Conservation (phyloP, 2,797 vertebrate species). For the Coilia nasus region DNA sequence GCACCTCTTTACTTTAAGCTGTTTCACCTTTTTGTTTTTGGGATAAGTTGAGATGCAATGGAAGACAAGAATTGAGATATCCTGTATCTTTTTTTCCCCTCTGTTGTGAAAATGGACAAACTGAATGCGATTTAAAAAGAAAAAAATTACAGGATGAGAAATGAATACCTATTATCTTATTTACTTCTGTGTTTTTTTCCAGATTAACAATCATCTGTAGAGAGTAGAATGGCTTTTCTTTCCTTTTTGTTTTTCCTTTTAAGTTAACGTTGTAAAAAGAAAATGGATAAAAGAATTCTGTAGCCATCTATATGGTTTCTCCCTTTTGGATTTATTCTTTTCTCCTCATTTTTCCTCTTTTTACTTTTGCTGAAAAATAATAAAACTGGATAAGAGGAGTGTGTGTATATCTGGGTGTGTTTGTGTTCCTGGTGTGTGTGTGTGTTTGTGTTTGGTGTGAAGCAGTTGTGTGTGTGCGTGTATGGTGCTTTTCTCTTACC, state of each 20-base stretch:
- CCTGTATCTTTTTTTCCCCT: slow-evolving; percentile 53
- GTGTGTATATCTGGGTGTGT: slow-evolving; percentile 19
- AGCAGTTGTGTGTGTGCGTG: slow-evolving; percentile 34
- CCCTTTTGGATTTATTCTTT: slow-evolving; percentile 62
- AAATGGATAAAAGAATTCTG: slow-evolving; percentile 65
- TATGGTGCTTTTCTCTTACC: not conserved
- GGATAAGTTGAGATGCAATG: not conserved
- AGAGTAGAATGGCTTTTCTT: slow-evolving; percentile 66
- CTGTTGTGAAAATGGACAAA: slow-evolving; percentile 48
- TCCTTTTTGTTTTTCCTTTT: slow-evolving; percentile 55
- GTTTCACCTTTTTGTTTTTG: slow-evolving; percentile 56
- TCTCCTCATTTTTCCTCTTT: slow-evolving; percentile 57
- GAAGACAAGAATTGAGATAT: slow-evolving; percentile 6
- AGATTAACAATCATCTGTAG: slow-evolving; percentile 67
- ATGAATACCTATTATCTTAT: slow-evolving; percentile 73
- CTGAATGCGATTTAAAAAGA: slow-evolving; percentile 53
- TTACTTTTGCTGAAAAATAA: slow-evolving; percentile 74
- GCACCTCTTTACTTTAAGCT: slow-evolving; percentile 54
- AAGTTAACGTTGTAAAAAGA: slow-evolving; percentile 69
- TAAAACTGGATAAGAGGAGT: slow-evolving; percentile 80
- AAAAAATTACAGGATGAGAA: slow-evolving; percentile 53
- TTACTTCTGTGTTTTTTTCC: slow-evolving; percentile 67
- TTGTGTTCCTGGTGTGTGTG: slow-evolving; percentile 40
- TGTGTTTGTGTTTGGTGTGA: slow-evolving; percentile 6
- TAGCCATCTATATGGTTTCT: slow-evolving; percentile 68